Conservation (phyloP, 1,140 invertebrate species). For the Pectinophora gossypiella region DNA sequence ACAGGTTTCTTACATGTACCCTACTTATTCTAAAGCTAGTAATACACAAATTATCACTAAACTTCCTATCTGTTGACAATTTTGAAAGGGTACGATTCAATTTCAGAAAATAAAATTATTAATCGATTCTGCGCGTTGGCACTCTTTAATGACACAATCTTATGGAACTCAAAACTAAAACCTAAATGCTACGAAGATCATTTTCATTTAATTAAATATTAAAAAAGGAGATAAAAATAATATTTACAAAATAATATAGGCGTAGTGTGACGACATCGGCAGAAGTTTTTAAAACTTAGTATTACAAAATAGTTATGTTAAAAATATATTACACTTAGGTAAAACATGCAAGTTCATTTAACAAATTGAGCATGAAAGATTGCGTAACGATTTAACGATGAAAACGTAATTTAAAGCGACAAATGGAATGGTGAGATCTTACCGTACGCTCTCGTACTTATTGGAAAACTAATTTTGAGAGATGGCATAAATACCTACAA, state of each 20-base stretch:
- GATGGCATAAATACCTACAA: too few species aligned
- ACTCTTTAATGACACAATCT: constrained; percentile 59
- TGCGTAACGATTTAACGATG: background rate
- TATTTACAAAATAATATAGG: constrained; percentile 59
- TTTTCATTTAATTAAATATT: constrained; percentile 50
- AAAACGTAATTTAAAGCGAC: constrained; percentile 9
- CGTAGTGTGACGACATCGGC: constrained; percentile 28
- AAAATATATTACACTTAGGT: constrained; percentile 6
- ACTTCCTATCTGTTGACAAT: constrained; percentile 5
- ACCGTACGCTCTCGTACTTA: constrained; percentile 9
- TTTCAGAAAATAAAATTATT: constrained; percentile 3
- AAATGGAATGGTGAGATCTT: constrained; percentile 69
- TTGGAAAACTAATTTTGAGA: constrained; percentile 3
- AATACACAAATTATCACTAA: constrained; percentile 42
- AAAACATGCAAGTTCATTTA: constrained; percentile 4
- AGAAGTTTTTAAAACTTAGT: constrained; percentile 48
- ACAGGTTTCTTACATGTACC: constrained; percentile 52
- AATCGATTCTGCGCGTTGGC: constrained; percentile 47
- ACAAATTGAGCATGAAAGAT: constrained; percentile 49
- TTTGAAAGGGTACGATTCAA: background rate
- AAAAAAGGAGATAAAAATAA: constrained; percentile 36
- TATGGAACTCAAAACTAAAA: constrained; percentile 29
- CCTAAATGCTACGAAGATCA: constrained; percentile 53
- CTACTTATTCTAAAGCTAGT: constrained; percentile 41
- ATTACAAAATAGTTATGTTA: background rate